phyloP scores from a whole-genome alignment of 2,888 invertebrate genomes.

The Chalcosyrphus nemorum region DNA sequence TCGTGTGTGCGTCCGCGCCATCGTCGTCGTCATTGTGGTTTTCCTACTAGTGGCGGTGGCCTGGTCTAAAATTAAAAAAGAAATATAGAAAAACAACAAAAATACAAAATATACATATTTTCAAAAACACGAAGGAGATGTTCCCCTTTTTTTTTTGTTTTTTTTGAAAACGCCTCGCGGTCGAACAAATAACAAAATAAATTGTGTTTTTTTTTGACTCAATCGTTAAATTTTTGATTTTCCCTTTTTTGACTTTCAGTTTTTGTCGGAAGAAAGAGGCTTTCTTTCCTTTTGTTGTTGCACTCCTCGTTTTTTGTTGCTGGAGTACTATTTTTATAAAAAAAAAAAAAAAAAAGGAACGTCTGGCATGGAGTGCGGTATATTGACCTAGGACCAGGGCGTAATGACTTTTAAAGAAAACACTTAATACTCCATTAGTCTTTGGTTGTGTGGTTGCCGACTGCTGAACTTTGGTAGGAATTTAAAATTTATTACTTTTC shows the following conservation, averaged over 20 bases:
- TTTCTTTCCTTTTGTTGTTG: constrained; percentile 27
- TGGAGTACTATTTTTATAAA: constrained; percentile 40
- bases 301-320: constrained; percentile 11
- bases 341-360: background rate
- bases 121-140: constrained; percentile 38
- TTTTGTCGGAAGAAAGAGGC: background rate
- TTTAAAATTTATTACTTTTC: constrained; percentile 14
- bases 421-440: constrained; percentile 41
- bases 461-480: background rate
- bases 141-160: constrained; percentile 21
- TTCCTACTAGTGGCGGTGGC: constrained; percentile 49
- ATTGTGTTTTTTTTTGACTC: constrained; percentile 10
- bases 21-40: constrained; percentile 50
- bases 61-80: constrained; percentile 64
- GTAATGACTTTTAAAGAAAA: constrained; percentile 54
- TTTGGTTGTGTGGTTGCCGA: background rate
- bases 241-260: background rate
- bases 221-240: constrained; percentile 23
- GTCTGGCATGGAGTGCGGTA: constrained; percentile 26
- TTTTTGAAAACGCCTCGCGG: constrained; percentile 19
- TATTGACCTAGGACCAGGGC: constrained; percentile 66
- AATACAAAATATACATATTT: constrained; percentile 34
- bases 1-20: constrained; percentile 44
- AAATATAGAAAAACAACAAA: constrained; percentile 28
- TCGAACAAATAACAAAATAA: constrained; percentile 58